Evolutionary conservation across 1,140 invertebrate genomes (phyloP).

Genomic region (Lordiphosa mommai): DNA sequence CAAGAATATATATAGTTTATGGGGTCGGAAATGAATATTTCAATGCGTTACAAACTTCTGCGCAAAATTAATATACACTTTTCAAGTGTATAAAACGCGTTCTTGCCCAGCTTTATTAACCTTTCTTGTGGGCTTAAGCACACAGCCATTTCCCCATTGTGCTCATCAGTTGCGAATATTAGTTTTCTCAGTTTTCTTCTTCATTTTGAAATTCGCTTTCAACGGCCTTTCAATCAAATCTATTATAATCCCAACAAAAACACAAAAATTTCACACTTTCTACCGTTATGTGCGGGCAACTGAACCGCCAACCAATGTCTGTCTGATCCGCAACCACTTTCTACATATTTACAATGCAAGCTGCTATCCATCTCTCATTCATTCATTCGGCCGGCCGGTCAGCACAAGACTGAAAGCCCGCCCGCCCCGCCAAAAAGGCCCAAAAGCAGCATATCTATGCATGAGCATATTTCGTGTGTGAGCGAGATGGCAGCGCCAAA

Average conservation of each 20-base stretch:
- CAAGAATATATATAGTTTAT: no score
- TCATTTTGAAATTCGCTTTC: no score
- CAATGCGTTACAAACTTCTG: no score
- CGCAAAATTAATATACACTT: no score
- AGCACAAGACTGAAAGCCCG: slow-evolving; percentile 16
- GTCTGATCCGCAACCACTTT: slow-evolving; percentile 25
- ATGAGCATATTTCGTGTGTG: neutral
- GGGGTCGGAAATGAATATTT: no score
- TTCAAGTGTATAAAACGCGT: no score
- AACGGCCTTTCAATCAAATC: no score
- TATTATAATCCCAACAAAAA: neutral
- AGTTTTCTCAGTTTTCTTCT: no score
- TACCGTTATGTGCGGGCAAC: slow-evolving; percentile 15
- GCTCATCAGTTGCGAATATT: no score
- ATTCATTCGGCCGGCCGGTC: slow-evolving; percentile 17
- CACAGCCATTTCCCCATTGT: slow-evolving; percentile 2
- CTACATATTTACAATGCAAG: slow-evolving; percentile 47
- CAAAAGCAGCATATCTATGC: neutral
- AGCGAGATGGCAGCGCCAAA: slow-evolving; percentile 43
- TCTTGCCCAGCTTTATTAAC: no score
- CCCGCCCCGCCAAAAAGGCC: slow-evolving; percentile 12
- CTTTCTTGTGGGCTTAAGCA: no score
- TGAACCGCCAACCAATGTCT: neutral
- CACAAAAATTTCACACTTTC: slow-evolving; percentile 51
- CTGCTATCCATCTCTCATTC: slow-evolving; percentile 29